phyloP scores from a whole-genome alignment of 1,140 invertebrate species.

The Hyphantria cunea region DNA sequence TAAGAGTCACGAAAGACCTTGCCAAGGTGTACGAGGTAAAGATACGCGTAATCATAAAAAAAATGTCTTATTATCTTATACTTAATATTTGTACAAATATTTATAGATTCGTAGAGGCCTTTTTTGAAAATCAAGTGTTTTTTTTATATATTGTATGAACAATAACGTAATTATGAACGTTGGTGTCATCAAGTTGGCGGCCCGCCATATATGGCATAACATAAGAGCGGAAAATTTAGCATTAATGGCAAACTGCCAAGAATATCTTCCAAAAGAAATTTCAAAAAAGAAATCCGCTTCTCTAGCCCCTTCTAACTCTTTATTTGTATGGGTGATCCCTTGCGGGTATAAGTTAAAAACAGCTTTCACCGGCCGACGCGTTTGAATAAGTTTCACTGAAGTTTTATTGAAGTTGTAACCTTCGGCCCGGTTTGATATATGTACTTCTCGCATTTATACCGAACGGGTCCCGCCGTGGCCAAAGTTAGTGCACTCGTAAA shows the following conservation, averaged over 20 bases:
- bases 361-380: conserved; percentile 80
- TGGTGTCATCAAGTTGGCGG: conserved; percentile 15
- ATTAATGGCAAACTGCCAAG: conserved; percentile 39
- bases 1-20: no score
- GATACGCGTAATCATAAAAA: no score
- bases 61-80: no score
- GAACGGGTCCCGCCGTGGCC: conserved; percentile 51
- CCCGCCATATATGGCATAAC: no score
- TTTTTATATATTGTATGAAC: neutral
- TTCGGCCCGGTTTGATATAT: conserved; percentile 75
- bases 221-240: conserved; percentile 31
- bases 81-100: no score
- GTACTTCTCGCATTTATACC: conserved; percentile 64
- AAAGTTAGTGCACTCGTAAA: conserved; percentile 77
- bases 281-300: conserved; percentile 60
- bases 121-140: neutral
- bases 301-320: conserved; percentile 68
- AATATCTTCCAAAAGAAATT: conserved; percentile 40
- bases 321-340: conserved; percentile 73
- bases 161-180: conserved; percentile 4
- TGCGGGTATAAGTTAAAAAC: conserved; percentile 76
- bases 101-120: neutral
- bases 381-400: conserved; percentile 78
- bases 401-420: conserved; percentile 81
- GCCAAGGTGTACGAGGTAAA: no score